These are phyloP conservation scores for Arenaria interpres DNA, from an alignment of 2,113 vertebrate species.

Conservation along the genomic window DNA sequence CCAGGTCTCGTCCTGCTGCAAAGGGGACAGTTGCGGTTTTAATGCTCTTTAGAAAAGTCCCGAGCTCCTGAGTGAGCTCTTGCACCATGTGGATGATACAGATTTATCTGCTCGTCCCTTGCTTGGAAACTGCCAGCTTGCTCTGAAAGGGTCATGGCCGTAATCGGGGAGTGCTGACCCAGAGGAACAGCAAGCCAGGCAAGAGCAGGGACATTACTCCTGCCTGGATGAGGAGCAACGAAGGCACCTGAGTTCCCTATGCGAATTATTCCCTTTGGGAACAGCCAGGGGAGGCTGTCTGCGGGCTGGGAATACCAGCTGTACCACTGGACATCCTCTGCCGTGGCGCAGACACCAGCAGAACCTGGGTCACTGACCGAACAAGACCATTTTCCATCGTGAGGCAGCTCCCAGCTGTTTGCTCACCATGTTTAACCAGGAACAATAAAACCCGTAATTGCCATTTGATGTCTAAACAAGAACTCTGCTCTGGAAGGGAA, in stretches of 20 bases:
- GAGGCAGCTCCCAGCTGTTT: background rate
- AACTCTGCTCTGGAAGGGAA: background rate
- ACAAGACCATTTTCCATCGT: background rate
- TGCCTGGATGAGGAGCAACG: background rate
- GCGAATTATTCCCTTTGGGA: background rate
- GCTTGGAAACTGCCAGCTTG: background rate
- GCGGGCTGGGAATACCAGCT: background rate
- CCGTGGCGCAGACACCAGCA: background rate
- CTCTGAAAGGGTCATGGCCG: accelerated
- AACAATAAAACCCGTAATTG: background rate
- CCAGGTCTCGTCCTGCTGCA: background rate
- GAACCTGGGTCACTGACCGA: background rate
- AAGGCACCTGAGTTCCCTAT: too few species aligned
- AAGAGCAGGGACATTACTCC: background rate
- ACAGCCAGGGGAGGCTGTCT: background rate
- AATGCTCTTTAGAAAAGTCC: background rate
- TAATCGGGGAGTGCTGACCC: background rate
- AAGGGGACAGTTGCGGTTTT: background rate
- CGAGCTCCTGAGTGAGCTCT: background rate
- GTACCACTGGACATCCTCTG: background rate
- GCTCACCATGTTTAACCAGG: background rate
- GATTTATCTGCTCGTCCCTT: background rate
- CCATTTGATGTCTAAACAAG: background rate
- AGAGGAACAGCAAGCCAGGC: background rate
- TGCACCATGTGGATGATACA: background rate